Evolutionary conservation across 1,140 invertebrate genomes (phyloP), one percentile per base, ranked within the genome.

Genomic region (Halotydeus destructor): DNA sequence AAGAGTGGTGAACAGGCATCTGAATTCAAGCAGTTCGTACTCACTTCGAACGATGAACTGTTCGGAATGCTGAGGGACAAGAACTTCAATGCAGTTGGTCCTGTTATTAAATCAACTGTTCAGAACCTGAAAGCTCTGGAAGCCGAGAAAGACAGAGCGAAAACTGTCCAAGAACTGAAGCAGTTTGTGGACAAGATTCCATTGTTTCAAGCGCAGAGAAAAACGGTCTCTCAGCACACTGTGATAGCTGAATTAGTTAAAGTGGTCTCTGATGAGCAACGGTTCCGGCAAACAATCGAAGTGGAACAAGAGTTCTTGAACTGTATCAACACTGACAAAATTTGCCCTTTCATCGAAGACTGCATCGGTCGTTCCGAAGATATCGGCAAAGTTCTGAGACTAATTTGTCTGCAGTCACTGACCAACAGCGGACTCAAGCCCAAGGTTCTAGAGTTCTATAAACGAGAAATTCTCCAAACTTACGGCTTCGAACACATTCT

Each of bases 151-250:
- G 77, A 82, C 56, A 69, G 71, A 21, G 76, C 83, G 28, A 84
- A 84, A 58, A 78, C 82, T 11, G 74, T 96, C 19, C 75, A 80
- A 55, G 83, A 94, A 62, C 83, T 96, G 55, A 91, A 89, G 60
- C 72, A 79, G 50, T 86, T 93, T 65, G 88, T 94, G 3, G 75
- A 80, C 9, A 75, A 76, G 47, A 62, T 94, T 43, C 86, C 84
- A 1, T 73, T 84, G 48, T 73, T 96, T 62, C 64, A 91, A 54
- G 73, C 74, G n/a, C 75, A 76, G 23, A 88, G 91, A 55, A 74
- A 80, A 54, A 68, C 78, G 6, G 60, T 93, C 9, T 73, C 76
- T 11, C 76, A 69, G 45, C 71, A 80, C 55, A 77, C 73, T 41
- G 71, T 74, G 4, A 74, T 80, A 49, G 76, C 75, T 44, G 74